phyloP scores from a whole-genome alignment of 2,113 vertebrate species.

The Otocyon megalotis region DNA sequence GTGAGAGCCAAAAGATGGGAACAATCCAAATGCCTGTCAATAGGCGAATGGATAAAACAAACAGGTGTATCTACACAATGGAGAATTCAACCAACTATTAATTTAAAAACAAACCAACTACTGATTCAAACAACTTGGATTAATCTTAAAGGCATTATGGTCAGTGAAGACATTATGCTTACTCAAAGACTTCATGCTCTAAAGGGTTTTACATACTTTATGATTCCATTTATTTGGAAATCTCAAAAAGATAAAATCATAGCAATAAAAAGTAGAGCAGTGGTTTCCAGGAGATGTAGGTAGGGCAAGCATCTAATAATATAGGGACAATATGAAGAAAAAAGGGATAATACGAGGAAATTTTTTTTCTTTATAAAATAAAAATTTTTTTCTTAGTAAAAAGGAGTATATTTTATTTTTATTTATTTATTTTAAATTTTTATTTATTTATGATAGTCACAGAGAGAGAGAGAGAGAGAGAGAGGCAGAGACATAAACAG shows the following conservation, averaged over 20 bases:
- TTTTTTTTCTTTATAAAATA: background rate
- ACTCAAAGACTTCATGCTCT: background rate
- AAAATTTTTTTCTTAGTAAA: too few species aligned
- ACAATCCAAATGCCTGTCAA: background rate
- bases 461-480: too few species aligned
- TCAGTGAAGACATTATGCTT: background rate
- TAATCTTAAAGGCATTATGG: background rate
- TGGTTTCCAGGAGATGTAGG: background rate
- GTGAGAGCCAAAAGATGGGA: background rate
- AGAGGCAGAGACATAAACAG: too few species aligned
- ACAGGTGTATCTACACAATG: background rate
- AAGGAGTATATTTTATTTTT: too few species aligned
- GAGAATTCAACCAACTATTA: background rate
- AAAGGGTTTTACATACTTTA: background rate
- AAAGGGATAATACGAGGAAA: background rate
- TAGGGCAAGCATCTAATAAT: background rate
- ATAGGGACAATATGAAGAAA: background rate
- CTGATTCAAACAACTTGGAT: background rate
- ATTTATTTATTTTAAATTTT: too few species aligned
- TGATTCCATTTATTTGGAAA: conserved; percentile 23
- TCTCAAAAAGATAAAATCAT: background rate
- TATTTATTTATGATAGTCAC: too few species aligned
- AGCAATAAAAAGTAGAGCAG: background rate
- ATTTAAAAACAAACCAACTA: background rate
- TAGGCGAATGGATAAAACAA: background rate